These are phyloP conservation scores for Amiota communis DNA, from an alignment of 2,888 invertebrate species.

Conservation along the genomic window DNA sequence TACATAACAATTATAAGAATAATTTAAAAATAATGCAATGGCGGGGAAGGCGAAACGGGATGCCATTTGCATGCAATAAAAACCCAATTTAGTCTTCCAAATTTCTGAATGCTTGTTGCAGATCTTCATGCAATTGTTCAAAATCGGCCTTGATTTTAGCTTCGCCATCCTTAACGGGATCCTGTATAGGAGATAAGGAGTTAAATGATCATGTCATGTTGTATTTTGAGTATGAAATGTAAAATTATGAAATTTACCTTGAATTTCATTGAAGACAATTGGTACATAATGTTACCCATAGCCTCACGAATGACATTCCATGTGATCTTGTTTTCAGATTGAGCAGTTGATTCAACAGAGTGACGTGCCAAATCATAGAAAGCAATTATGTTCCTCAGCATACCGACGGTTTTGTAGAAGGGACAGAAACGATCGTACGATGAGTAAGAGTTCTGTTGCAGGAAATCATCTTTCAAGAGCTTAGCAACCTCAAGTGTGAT, in stretches of 20 bases:
- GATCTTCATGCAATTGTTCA: constrained; percentile 96
- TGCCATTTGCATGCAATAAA: not conserved
- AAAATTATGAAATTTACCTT: constrained; percentile 80
- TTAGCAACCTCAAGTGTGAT: constrained; percentile 99
- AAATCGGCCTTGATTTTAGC: constrained; percentile 97
- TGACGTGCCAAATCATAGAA: constrained; percentile 99
- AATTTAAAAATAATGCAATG: constrained; percentile 63
- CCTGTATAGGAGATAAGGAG: constrained; percentile 75
- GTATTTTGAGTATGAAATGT: no score
- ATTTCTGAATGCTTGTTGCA: constrained; percentile 98
- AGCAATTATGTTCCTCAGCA: constrained; percentile 97
- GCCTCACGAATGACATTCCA: constrained; percentile 98
- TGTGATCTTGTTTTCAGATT: constrained; percentile 98
- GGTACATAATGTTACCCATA: constrained; percentile 96
- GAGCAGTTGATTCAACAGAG: constrained; percentile 97
- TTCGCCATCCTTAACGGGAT: constrained; percentile 98
- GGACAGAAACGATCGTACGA: constrained; percentile 98
- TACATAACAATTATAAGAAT: constrained; percentile 66
- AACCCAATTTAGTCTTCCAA: constrained; percentile 89
- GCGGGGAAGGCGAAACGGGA: not conserved
- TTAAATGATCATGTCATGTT: not conserved
- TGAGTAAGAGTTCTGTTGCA: constrained; percentile 99
- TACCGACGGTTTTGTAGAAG: constrained; percentile 99
- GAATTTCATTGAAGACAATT: constrained; percentile 99
- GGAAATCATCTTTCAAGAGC: constrained; percentile 98